Evolutionary conservation across 1,140 invertebrate species (phyloP).

Genomic region (Phenacoccus solenopsis): DNA sequence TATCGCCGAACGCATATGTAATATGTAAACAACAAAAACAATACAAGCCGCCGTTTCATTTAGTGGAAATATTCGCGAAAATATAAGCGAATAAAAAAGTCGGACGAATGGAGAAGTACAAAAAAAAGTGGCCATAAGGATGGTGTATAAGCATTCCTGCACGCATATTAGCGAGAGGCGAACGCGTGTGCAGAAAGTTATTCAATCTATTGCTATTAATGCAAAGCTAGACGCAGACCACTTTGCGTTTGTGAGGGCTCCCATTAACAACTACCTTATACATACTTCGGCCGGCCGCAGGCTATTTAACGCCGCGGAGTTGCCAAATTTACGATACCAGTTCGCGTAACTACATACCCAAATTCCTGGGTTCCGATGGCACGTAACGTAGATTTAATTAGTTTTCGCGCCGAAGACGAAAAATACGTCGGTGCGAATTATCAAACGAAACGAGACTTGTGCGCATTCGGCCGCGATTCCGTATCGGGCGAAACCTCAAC

Average conservation of each 20-base stretch:
- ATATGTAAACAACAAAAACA: no score
- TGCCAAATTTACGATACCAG: constrained; percentile 1
- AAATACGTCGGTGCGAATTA: not conserved
- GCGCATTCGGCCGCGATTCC: not conserved
- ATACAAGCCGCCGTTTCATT: no score
- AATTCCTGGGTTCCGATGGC: not conserved
- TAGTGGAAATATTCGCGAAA: no score
- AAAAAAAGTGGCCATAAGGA: not conserved
- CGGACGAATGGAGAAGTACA: no score
- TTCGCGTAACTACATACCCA: not conserved
- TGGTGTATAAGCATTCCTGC: constrained; percentile 4
- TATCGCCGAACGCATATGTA: no score
- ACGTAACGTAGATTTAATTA: not conserved
- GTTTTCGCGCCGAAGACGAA: not conserved
- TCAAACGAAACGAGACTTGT: no score
- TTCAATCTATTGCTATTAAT: constrained; percentile 14
- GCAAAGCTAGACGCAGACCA: constrained; percentile 8
- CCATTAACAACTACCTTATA: constrained; percentile 18
- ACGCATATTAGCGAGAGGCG: constrained; percentile 8
- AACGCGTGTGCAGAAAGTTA: constrained; percentile 10
- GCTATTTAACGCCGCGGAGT: not conserved
- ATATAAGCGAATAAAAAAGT: no score
- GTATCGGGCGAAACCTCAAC: no score
- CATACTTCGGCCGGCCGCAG: not conserved
- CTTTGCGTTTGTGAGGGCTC: constrained; percentile 8